Evolutionary conservation across 2,113 vertebrate species (phyloP).

Genomic region (Butastur rufipennis): DNA sequence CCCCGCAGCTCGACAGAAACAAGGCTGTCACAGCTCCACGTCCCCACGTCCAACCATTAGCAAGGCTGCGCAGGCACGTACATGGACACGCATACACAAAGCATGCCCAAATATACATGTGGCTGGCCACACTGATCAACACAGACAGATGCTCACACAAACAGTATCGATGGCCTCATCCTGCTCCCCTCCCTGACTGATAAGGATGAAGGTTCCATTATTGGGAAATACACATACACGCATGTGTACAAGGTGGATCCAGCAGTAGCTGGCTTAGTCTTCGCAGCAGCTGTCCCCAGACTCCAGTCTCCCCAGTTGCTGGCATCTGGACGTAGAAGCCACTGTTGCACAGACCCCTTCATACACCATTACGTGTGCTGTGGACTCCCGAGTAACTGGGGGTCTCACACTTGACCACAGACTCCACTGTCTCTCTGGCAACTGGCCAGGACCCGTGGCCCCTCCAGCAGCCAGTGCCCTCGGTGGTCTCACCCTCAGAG

Average conservation of each 20-base stretch:
- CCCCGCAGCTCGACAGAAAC: accelerated
- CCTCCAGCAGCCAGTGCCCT: not conserved
- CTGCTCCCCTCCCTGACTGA: not conserved
- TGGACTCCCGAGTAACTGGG: accelerated
- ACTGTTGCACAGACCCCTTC: not conserved
- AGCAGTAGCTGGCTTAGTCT: not conserved
- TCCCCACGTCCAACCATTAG: not conserved
- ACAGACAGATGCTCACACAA: not conserved
- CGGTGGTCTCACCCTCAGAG: not conserved
- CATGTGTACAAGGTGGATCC: accelerated
- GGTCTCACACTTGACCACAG: not conserved
- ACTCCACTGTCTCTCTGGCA: not conserved
- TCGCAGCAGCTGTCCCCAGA: not conserved
- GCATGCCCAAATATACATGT: accelerated
- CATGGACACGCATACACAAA: not conserved
- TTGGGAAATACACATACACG: not conserved
- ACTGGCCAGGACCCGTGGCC: no score
- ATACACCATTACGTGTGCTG: accelerated
- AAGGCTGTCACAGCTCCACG: not conserved
- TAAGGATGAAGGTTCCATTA: not conserved
- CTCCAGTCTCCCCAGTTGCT: not conserved
- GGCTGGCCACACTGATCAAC: not conserved
- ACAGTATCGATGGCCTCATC: accelerated
- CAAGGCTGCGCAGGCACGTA: not conserved
- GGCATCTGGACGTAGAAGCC: accelerated